phyloP scores from a whole-genome alignment of 2,888 invertebrate species.

The Hetaerina titia region DNA sequence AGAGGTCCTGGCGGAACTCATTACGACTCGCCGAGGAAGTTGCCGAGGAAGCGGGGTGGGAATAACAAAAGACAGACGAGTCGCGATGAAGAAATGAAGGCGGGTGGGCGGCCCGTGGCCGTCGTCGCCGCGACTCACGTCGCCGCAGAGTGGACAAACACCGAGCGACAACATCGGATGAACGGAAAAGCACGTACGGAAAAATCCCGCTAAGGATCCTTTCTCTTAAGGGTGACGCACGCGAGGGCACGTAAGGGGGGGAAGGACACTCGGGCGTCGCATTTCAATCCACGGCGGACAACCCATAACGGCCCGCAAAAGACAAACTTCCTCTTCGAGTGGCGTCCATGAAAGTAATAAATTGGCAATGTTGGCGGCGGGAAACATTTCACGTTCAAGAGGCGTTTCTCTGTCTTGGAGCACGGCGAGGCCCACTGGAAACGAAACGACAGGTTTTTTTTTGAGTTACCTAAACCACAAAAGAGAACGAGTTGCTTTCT shows the following conservation, averaged over 20 bases:
- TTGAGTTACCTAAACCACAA: not conserved
- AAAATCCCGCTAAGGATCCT: not conserved
- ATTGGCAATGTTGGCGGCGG: not conserved
- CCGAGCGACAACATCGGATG: not conserved
- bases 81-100: not conserved
- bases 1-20: not conserved
- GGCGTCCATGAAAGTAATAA: not conserved
- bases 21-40: not conserved
- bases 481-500: not conserved
- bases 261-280: not conserved
- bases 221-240: too few relatives aligned
- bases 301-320: not conserved
- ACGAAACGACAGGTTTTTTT: not conserved
- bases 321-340: not conserved
- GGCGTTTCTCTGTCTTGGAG: not conserved
- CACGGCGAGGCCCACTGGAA: not conserved
- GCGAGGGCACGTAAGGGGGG: too few relatives aligned
- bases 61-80: not conserved
- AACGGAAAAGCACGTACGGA: conserved; percentile 23
- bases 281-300: not conserved
- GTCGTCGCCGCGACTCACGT: not conserved
- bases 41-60: not conserved
- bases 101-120: not conserved
- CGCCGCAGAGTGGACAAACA: not conserved
- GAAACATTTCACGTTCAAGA: not conserved